Evolutionary conservation across 2,113 vertebrate species (phyloP), one percentile per base, ranked within the genome.

Genomic region (Etia nguti): DNA sequence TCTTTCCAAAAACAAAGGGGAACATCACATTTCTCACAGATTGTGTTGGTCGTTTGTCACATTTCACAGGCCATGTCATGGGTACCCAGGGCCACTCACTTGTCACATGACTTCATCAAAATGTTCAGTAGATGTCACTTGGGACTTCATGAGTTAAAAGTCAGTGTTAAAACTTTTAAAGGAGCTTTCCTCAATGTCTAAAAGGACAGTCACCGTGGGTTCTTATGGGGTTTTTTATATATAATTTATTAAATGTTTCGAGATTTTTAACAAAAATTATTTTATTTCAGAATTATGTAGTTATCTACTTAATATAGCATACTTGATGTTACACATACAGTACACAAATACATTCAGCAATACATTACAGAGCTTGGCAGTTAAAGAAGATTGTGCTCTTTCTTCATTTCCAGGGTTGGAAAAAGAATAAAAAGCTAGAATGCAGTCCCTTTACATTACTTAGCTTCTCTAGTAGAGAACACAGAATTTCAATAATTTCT

Each of bases 141-240:
- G 18, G 31, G 31, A 62, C 18, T 62, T 62, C 31, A 62, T 1
- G 31, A 36, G 18, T 65, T 36, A 36, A 12, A 65, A 65, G 60
- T 36, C 31, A 65, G 60, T 65, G 60, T 36, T 65, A 4, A 36
- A 65, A 65, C 18, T 36, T 62, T 36, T 4, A 65, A 65, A 65
- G 31, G 60, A n/a, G 31, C 31, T 62, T 62, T 62, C 31, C 31
- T 20, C 4, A 5, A n/a, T 12, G 31, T 2, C 18, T 62, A 62
- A 62, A 65, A 12, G 31, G 1, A 65, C 31, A n/a, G 31, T 38
- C 60, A 65, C 0, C 2, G 4, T 8, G 18, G 34, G 18, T 38
- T 65, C 31, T n/a, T n/a, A 0, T 62, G 59, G 36, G 36, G 12
- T 8, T 0, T 31, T 38, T 34, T n/a, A 34, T 6, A 34, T 6